Percentiles rank a stretch among this genome's conserved stretches.
These are phyloP conservation scores for Pseudomyrmex pallidus DNA, from an alignment of 1,140 invertebrate genomes.

Conservation along the genomic window DNA sequence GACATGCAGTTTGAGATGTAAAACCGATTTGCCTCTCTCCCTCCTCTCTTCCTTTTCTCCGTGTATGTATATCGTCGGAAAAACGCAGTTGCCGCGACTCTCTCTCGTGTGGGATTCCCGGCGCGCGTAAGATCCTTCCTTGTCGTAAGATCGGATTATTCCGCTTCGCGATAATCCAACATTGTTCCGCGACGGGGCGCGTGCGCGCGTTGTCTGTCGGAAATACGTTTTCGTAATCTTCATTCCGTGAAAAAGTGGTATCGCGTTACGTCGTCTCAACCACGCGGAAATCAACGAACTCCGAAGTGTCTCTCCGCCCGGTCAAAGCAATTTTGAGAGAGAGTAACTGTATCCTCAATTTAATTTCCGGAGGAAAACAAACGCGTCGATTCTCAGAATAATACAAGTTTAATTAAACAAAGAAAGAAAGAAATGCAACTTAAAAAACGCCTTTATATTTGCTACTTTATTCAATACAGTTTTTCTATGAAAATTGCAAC, in stretches of 20 bases:
- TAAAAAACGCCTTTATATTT: background rate
- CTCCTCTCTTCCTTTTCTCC: conserved; percentile 40
- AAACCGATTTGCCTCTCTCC: conserved; percentile 66
- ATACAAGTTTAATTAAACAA: conserved; percentile 8
- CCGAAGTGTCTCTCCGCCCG: background rate
- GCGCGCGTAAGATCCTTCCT: conserved; percentile 37
- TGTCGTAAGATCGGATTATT: conserved; percentile 58
- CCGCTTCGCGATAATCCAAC: conserved; percentile 54
- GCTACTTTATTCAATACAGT: conserved; percentile 4
- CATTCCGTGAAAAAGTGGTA: conserved; percentile 5
- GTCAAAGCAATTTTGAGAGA: background rate
- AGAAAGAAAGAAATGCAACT: background rate
- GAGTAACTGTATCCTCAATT: background rate
- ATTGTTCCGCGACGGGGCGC: conserved; percentile 26
- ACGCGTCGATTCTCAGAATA: background rate
- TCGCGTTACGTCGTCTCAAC: conserved; percentile 1
- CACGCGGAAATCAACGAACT: background rate
- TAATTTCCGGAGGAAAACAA: background rate
- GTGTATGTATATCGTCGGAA: conserved; percentile 17
- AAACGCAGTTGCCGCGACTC: conserved; percentile 13
- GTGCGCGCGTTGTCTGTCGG: conserved; percentile 28
- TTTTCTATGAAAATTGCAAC: conserved; percentile 8
- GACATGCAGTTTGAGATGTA: conserved; percentile 58
- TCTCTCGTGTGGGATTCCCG: background rate
- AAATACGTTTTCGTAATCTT: conserved; percentile 55